phyloP scores from a whole-genome alignment of 2,113 vertebrate species.

The Cyanistes caeruleus region DNA sequence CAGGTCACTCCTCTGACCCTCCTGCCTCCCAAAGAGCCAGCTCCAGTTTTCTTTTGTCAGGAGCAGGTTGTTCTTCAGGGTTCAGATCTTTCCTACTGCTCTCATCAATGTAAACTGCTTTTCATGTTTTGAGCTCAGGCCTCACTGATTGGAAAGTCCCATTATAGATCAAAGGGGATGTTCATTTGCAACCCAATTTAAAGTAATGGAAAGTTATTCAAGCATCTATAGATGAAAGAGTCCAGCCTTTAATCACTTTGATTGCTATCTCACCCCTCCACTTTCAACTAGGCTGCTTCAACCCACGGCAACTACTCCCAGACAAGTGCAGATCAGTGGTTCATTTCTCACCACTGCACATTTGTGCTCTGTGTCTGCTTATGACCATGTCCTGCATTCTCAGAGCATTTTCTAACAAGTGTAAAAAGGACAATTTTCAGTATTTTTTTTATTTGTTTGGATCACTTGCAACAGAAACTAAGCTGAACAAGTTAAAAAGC shows the following conservation, averaged over 20 bases:
- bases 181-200: neutral
- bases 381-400: neutral
- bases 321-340: neutral
- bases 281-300: neutral
- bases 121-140: neutral
- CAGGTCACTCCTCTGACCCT: neutral
- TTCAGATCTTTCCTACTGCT: neutral
- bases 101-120: neutral
- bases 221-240: neutral
- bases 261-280: neutral
- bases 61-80: neutral
- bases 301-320: neutral
- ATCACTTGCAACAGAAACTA: neutral
- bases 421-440: neutral
- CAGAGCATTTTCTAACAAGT: neutral
- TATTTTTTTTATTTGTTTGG: neutral
- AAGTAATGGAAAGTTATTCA: constrained; percentile 2
- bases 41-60: neutral
- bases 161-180: neutral
- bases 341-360: neutral
- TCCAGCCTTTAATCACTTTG: neutral
- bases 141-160: neutral
- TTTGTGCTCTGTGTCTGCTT: neutral
- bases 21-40: neutral
- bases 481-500: neutral